A percentile compares a stretch with the other conserved stretches of the same genome.
phyloP scores from a whole-genome alignment of 2,888 invertebrate species.

The Pasiphila rectangulata region DNA sequence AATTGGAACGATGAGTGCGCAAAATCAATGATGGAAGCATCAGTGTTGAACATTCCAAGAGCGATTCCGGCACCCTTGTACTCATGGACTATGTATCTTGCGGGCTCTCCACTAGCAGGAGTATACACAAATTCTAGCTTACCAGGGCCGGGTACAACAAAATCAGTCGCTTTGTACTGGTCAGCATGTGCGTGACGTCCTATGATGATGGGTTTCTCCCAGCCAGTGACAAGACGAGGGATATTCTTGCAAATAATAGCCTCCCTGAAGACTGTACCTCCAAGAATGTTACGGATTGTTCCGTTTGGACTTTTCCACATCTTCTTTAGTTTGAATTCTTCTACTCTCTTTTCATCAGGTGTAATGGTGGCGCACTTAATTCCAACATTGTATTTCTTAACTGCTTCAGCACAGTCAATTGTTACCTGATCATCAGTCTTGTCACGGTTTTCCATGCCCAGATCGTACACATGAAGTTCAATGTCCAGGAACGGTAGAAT shows the following conservation, averaged over 20 bases:
- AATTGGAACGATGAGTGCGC: slow-evolving; percentile 97
- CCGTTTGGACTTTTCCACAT: slow-evolving; percentile 97
- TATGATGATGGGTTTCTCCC: slow-evolving; percentile 98
- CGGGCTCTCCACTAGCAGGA: slow-evolving; percentile 83
- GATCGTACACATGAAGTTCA: slow-evolving; percentile 95
- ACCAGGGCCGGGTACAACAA: slow-evolving; percentile 95
- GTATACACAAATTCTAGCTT: slow-evolving; percentile 92
- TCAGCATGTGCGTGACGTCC: slow-evolving; percentile 99
- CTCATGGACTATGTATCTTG: slow-evolving; percentile 89
- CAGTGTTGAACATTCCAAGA: slow-evolving; percentile 97
- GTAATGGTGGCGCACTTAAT: slow-evolving; percentile 99
- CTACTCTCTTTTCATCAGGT: slow-evolving; percentile 97
- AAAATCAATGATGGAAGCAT: slow-evolving; percentile 95
- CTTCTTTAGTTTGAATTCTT: slow-evolving; percentile 92
- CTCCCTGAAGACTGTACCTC: slow-evolving; percentile 91
- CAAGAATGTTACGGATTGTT: slow-evolving; percentile 92
- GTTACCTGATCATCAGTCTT: slow-evolving; percentile 97
- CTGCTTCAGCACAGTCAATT: slow-evolving; percentile 96
- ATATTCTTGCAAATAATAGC: slow-evolving; percentile 96
- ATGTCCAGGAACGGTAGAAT: slow-evolving; percentile 97
- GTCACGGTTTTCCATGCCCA: slow-evolving; percentile 97
- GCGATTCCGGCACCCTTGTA: slow-evolving; percentile 95
- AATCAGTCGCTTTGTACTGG: slow-evolving; percentile 98
- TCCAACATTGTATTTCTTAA: slow-evolving; percentile 98
- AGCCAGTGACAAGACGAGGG: slow-evolving; percentile 95